A percentile compares a stretch with the other conserved stretches of the same genome.
These are phyloP conservation scores for Brenthis hecate DNA, from an alignment of 2,888 invertebrate species.

Conservation along the genomic window DNA sequence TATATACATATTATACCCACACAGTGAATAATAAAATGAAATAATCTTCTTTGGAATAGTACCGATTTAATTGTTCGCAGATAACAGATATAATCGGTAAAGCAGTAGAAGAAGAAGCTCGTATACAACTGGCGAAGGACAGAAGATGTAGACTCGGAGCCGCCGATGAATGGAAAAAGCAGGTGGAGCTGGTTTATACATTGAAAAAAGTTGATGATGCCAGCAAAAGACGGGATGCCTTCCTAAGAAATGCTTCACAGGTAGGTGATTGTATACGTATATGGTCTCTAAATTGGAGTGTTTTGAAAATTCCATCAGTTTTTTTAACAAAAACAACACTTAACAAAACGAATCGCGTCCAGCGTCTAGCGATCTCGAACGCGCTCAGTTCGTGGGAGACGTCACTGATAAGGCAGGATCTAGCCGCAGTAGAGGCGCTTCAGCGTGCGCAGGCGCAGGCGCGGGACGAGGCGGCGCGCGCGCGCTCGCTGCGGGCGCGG, in stretches of 20 bases:
- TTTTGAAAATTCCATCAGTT: too few species aligned
- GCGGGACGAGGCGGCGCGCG: conserved; percentile 50
- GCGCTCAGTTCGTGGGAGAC: conserved; percentile 65
- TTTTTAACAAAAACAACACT: not conserved
- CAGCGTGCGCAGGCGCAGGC: conserved; percentile 56
- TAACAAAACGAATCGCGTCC: conserved; percentile 21
- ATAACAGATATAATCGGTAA: conserved; percentile 54
- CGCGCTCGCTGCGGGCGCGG: conserved; percentile 48
- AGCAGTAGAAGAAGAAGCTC: conserved; percentile 58
- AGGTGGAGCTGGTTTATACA: conserved; percentile 52
- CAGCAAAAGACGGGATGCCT: conserved; percentile 47
- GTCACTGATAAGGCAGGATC: conserved; percentile 54
- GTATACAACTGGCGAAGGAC: conserved; percentile 60
- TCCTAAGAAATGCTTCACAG: conserved; percentile 61
- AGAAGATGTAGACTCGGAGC: conserved; percentile 51
- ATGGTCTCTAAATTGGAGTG: too few species aligned
- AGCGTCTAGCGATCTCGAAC: conserved; percentile 68
- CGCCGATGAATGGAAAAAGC: conserved; percentile 53
- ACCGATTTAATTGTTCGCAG: conserved; percentile 43
- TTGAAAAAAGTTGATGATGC: conserved; percentile 56
- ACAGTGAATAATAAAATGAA: too few species aligned
- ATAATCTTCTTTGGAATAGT: too few species aligned
- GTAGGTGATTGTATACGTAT: conserved; percentile 41
- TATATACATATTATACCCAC: too few species aligned
- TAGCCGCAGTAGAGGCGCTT: conserved; percentile 53